Evolutionary conservation across 2,797 vertebrate species (phyloP), one percentile per base, ranked within the genome.

Genomic region (Podarcis siculus): DNA sequence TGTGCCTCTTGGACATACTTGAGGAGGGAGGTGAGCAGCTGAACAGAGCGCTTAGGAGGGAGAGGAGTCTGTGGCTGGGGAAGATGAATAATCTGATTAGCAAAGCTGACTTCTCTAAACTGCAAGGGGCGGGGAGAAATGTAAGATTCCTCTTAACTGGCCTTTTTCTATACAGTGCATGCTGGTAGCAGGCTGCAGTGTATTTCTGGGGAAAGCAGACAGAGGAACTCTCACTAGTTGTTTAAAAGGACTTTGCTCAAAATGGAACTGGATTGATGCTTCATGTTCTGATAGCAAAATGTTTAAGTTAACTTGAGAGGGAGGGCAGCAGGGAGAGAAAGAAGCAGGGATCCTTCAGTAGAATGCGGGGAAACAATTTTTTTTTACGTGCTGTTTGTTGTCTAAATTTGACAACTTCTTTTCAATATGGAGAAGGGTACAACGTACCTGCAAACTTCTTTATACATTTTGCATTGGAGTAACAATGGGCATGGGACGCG

Each of bases 71-170:
- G 75, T 61, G 82, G 45, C n/a, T 30, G 71, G 58, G 23, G 76
- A 72, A 32, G 71, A 67, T 27, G 58, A 27, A 39, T 82, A 83
- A 88, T 90, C 72, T 8, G 49, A 78, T 86, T 58, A 75, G 49
- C 77, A 4, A 8, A 67, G 8, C 71, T 79, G 82, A 6, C 66
- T 45, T 79, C 35, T 58, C 49, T 23, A 58, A 64, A 2, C 45
- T 17, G 49, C 42, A 45, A 25, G 23, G 23, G 58, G 32, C 4
- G 58, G 23, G 45, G 45, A 58, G 72, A 42, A 13, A 72, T 61
- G 42, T 17, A n/a, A 23, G 78, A 32, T 30, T 61, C 32, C 35
- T 58, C 15, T 58, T 30, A 42, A 61, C 27, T 6, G 19, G 12
- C 15, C 9, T 23, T 84, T 64, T 12, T 10, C 13, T 49, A 30